Percentiles rank a stretch among this genome's conserved stretches.
Evolutionary conservation across 2,888 invertebrate species (phyloP).

Genomic region (Parnassius glacialis): DNA sequence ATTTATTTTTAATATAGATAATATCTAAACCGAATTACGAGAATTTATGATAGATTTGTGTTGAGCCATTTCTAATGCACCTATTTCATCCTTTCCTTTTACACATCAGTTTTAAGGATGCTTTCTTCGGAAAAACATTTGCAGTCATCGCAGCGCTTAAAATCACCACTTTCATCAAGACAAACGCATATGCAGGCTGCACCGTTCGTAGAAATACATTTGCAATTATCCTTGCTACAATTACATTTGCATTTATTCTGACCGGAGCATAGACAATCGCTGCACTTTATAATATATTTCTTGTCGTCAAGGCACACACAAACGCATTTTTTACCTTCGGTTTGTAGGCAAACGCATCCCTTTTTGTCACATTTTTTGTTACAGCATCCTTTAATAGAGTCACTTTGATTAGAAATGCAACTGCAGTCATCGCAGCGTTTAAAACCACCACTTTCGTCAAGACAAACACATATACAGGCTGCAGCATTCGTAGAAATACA

Average conservation of each 20-base stretch:
- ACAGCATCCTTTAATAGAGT: slow-evolving; percentile 34
- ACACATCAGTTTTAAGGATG: slow-evolving; percentile 34
- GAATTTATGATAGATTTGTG: too few relatives aligned
- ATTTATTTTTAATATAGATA: too few relatives aligned
- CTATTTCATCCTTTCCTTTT: slow-evolving; percentile 29
- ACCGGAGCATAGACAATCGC: slow-evolving; percentile 37
- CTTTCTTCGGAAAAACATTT: slow-evolving; percentile 27
- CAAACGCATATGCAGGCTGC: slow-evolving; percentile 31
- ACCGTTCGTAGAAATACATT: slow-evolving; percentile 31
- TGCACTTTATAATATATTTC: slow-evolving; percentile 36
- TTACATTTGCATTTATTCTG: slow-evolving; percentile 17
- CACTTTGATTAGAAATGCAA: slow-evolving; percentile 24
- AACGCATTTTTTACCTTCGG: slow-evolving; percentile 39
- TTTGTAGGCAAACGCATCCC: slow-evolving; percentile 46
- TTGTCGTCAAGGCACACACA: slow-evolving; percentile 42
- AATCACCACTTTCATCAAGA: slow-evolving; percentile 28
- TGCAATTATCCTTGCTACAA: slow-evolving; percentile 24
- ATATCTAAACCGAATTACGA: too few relatives aligned
- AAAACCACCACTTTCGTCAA: slow-evolving; percentile 29
- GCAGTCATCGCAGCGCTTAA: slow-evolving; percentile 33
- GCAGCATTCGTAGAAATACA: slow-evolving; percentile 32
- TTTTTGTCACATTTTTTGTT: slow-evolving; percentile 39
- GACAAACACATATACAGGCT: slow-evolving; percentile 31
- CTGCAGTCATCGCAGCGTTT: slow-evolving; percentile 33
- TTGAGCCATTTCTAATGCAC: slow-evolving; percentile 41